Conservation (phyloP, 2,797 vertebrate species). For the Calcarius lapponicus region DNA sequence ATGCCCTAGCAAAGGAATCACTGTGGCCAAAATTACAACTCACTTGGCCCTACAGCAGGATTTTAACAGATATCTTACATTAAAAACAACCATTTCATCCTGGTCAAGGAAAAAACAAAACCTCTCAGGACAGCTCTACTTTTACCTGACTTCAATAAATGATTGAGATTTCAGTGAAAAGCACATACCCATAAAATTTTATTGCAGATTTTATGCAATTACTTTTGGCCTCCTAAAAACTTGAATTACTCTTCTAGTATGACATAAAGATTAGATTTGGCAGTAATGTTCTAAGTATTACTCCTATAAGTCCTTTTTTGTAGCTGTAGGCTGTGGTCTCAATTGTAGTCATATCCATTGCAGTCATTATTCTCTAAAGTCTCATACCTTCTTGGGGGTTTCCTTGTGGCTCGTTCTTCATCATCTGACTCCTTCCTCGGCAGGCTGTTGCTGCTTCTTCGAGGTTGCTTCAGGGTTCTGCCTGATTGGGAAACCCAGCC, state of each 20-base stretch:
- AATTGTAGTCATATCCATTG: too few species aligned
- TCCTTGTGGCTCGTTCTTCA: too few species aligned
- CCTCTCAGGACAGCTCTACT: too few species aligned
- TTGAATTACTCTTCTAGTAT: conserved; percentile 67
- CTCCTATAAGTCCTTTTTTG: neutral
- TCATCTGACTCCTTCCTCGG: too few species aligned
- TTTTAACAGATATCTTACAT: neutral
- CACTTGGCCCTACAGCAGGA: neutral
- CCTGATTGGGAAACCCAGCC: too few species aligned
- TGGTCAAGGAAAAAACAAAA: neutral
- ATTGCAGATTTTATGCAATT: conserved; percentile 48
- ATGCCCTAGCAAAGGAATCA: neutral
- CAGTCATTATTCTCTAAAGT: too few species aligned
- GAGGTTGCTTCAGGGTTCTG: too few species aligned
- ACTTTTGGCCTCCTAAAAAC: conserved; percentile 42
- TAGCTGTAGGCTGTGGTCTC: too few species aligned
- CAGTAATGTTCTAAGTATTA: neutral
- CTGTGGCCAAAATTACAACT: neutral
- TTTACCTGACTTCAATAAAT: neutral
- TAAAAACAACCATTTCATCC: neutral
- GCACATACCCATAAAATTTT: conserved; percentile 55
- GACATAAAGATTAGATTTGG: conserved; percentile 65
- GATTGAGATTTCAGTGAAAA: conserved; percentile 60
- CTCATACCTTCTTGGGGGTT: too few species aligned
- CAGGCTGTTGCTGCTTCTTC: too few species aligned